These are phyloP conservation scores for Gastrophryne carolinensis DNA, from an alignment of 2,797 vertebrate genomes.

Conservation along the genomic window DNA sequence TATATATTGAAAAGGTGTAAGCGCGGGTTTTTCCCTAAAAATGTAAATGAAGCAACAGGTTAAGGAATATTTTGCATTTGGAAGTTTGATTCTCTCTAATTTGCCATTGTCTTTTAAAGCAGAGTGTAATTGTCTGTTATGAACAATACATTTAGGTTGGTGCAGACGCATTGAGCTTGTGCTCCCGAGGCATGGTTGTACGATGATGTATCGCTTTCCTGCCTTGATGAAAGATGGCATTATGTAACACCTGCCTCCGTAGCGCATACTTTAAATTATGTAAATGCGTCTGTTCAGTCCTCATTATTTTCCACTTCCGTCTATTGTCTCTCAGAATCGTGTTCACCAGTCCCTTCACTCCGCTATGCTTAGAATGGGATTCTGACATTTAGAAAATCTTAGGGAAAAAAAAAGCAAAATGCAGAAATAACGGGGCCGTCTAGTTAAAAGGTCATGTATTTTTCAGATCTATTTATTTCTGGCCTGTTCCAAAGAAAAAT, in stretches of 20 bases:
- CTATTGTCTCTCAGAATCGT: background rate
- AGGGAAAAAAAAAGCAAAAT: conserved; percentile 57
- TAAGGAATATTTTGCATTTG: background rate
- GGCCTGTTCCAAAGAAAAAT: background rate
- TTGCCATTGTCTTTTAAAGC: background rate
- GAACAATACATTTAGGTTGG: background rate
- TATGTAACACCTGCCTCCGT: conserved; percentile 15
- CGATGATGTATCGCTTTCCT: background rate
- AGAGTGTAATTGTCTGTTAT: background rate
- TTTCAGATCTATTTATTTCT: conserved; percentile 56
- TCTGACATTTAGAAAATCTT: conserved; percentile 72
- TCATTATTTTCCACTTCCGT: conserved; percentile 7
- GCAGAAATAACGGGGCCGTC: conserved; percentile 70
- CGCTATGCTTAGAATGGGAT: conserved; percentile 42
- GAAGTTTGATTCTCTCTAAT: background rate
- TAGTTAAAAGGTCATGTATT: conserved; percentile 68
- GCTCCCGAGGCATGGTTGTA: conserved; percentile 15
- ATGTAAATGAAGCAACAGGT: too few relatives aligned
- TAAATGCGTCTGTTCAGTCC: conserved; percentile 12
- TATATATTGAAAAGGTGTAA: too few relatives aligned
- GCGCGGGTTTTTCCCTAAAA: too few relatives aligned
- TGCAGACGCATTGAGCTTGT: background rate
- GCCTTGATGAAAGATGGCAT: conserved; percentile 36
- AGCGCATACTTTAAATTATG: conserved; percentile 25
- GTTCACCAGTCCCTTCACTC: conserved; percentile 25